Conservation (phyloP, 2,888 invertebrate species). For the Eucera pruinosa region DNA sequence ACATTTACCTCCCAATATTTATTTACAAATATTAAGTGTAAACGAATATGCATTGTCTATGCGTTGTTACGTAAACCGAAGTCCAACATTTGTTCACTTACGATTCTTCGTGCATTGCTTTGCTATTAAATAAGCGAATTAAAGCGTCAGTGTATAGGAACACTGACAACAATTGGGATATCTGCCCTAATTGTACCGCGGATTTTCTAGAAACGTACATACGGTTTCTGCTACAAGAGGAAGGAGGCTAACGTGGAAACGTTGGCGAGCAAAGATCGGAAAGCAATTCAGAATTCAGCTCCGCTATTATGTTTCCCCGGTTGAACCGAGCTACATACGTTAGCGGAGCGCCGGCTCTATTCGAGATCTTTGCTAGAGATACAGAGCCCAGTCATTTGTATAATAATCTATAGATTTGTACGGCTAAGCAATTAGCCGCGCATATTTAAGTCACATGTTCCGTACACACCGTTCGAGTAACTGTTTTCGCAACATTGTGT, state of each 20-base stretch:
- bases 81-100: no score
- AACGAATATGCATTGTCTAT: no score
- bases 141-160: no score
- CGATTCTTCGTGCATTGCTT: no score
- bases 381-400: background rate
- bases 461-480: background rate
- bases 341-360: background rate
- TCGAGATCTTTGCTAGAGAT: background rate
- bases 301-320: background rate
- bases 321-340: background rate
- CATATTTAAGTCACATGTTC: background rate
- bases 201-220: background rate
- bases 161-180: no score
- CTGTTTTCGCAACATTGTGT: background rate
- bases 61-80: no score
- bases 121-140: no score
- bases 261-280: constrained; percentile 7
- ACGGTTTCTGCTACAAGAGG: background rate
- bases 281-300: constrained; percentile 23
- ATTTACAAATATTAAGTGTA: no score
- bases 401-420: background rate
- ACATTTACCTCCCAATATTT: no score
- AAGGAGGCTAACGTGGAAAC: constrained; percentile 8
- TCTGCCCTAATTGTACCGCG: background rate
- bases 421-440: constrained; percentile 2